These are phyloP conservation scores for Myotis brandtii DNA, from an alignment of 2,113 vertebrate species.

Conservation along the genomic window DNA sequence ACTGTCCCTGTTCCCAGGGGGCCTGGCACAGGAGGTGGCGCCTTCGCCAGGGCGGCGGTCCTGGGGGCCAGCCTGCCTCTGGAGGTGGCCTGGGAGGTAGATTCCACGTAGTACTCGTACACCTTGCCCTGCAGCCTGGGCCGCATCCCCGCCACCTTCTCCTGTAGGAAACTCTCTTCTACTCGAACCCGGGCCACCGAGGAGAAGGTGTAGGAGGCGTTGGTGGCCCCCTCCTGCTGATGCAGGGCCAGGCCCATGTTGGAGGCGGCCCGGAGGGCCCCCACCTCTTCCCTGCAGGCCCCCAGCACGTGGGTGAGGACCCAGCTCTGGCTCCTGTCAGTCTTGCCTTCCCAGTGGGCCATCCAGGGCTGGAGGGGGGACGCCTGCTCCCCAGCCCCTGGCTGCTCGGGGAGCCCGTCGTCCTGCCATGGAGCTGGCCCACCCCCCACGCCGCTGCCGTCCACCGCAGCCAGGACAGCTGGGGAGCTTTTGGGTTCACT, in stretches of 20 bases:
- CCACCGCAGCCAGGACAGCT: fast-evolving
- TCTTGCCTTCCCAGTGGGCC: not conserved
- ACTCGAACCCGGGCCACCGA: slow-evolving; percentile 90
- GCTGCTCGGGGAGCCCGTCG: fast-evolving
- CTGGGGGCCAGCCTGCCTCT: slow-evolving; percentile 9
- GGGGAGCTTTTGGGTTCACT: not conserved
- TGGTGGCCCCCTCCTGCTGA: slow-evolving; percentile 72
- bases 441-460: fast-evolving
- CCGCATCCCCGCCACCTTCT: fast-evolving
- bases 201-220: slow-evolving; percentile 88
- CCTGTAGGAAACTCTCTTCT: slow-evolving; percentile 87
- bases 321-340: not conserved
- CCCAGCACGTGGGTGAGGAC: slow-evolving; percentile 54
- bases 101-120: slow-evolving; percentile 92
- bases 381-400: not conserved
- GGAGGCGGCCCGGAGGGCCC: slow-evolving; percentile 84
- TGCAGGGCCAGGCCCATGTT: slow-evolving; percentile 87
- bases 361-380: not conserved
- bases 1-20: fast-evolving
- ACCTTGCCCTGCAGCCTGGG: slow-evolving; percentile 88
- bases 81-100: slow-evolving; percentile 85
- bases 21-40: not conserved
- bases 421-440: not conserved
- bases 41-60: not conserved
- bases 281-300: slow-evolving; percentile 16